Conservation (phyloP, 2,797 vertebrate genomes). For the Helarctos malayanus region DNA sequence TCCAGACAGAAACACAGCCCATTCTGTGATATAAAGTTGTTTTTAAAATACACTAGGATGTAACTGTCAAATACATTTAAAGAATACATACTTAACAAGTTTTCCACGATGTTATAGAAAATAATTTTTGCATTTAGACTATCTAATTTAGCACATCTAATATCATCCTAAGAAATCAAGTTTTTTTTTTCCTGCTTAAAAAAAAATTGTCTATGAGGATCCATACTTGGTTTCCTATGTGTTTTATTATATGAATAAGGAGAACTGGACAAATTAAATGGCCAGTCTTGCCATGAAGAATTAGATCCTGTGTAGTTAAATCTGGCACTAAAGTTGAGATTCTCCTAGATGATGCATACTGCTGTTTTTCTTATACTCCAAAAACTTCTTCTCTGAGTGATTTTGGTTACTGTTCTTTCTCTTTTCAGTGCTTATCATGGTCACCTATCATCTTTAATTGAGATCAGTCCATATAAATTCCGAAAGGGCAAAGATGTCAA, state of each 20-base stretch:
- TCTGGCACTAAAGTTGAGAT: not conserved
- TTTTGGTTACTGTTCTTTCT: slow-evolving; percentile 58
- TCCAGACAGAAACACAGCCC: not conserved
- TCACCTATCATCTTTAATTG: slow-evolving; percentile 97
- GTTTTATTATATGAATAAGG: not conserved
- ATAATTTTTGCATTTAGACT: not conserved
- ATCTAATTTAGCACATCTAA: slow-evolving; percentile 17
- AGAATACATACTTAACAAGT: not conserved
- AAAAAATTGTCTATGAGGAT: not conserved
- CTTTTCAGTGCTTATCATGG: slow-evolving; percentile 96
- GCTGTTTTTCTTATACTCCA: not conserved
- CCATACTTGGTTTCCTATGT: not conserved
- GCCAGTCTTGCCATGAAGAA: not conserved
- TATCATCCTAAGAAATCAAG: slow-evolving; percentile 1
- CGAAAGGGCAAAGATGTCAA: slow-evolving; percentile 91
- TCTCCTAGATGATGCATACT: not conserved
- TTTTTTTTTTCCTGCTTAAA: not conserved
- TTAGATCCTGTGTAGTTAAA: not conserved
- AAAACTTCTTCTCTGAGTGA: not conserved
- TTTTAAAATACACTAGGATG: slow-evolving; percentile 16
- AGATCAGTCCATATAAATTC: slow-evolving; percentile 99
- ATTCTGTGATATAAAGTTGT: not conserved
- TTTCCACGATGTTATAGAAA: slow-evolving; percentile 46
- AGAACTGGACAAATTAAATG: slow-evolving; percentile 11
- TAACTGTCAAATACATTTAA: slow-evolving; percentile 28